Evolutionary conservation across 2,113 vertebrate species (phyloP).

Genomic region (Oryzias celebensis): DNA sequence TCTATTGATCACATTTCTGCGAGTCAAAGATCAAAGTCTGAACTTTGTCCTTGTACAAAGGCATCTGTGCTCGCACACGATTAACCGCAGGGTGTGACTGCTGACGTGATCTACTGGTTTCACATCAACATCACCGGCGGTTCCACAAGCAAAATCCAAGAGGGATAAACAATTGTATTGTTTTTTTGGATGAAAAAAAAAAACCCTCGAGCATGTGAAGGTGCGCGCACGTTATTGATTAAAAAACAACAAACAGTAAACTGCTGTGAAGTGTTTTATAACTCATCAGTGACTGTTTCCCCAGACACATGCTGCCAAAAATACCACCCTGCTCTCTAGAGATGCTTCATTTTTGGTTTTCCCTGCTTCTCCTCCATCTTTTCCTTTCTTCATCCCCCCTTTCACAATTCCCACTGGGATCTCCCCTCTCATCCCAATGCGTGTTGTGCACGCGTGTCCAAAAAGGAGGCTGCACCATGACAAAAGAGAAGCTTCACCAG

Average conservation of each 20-base stretch:
- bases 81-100: conserved; percentile 65
- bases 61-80: conserved; percentile 5
- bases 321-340: conserved; percentile 22
- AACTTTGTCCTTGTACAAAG: conserved; percentile 50
- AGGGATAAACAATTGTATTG: neutral
- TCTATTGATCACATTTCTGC: conserved; percentile 32
- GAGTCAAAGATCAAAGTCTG: conserved; percentile 18
- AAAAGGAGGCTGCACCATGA: conserved; percentile 50
- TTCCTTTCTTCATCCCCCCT: conserved; percentile 26
- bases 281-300: neutral
- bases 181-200: too few species aligned
- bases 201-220: too few species aligned
- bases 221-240: too few species aligned
- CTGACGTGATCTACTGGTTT: conserved; percentile 16
- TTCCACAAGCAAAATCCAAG: neutral
- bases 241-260: neutral
- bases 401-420: conserved; percentile 50
- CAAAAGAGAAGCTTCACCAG: conserved; percentile 56
- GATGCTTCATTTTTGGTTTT: conserved; percentile 7
- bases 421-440: conserved; percentile 16
- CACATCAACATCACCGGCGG: neutral
- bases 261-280: neutral
- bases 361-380: conserved; percentile 41
- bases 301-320: conserved; percentile 22
- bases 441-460: conserved; percentile 18